phyloP scores from a whole-genome alignment of 2,113 vertebrate species.

The Paedocypris sp. region DNA sequence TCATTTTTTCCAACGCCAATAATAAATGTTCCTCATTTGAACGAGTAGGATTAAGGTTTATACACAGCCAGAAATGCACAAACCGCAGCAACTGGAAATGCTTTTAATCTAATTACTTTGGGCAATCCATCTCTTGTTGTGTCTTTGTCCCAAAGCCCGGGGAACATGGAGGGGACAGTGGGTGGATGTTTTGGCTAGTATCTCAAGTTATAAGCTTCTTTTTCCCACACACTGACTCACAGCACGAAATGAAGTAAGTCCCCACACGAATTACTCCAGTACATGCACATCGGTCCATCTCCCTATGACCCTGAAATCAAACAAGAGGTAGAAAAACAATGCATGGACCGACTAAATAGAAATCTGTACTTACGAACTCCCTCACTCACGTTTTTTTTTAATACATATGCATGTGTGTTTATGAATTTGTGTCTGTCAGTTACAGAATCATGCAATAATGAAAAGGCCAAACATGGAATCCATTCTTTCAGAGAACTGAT shows the following conservation, averaged over 20 bases:
- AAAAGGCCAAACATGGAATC: background rate
- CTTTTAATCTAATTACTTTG: background rate
- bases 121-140: background rate
- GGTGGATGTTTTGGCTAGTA: constrained; percentile 31
- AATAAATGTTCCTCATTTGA: background rate
- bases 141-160: constrained; percentile 10
- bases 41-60: background rate
- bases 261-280: no score
- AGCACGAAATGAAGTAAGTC: no score
- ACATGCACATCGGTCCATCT: no score
- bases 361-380: no score
- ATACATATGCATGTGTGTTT: background rate
- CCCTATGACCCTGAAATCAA: no score
- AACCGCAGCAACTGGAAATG: background rate
- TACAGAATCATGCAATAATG: background rate
- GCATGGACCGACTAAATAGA: no score
- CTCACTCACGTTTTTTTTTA: no score
- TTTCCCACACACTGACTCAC: constrained; percentile 26
- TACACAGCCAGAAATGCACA: background rate
- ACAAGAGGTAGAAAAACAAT: no score
- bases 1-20: no score
- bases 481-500: background rate
- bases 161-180: background rate
- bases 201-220: constrained; percentile 26
- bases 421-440: background rate